Base-by-base conservation (phyloP, 2,113 vertebrate genomes). In the Telmatochromis sp. region DNA sequence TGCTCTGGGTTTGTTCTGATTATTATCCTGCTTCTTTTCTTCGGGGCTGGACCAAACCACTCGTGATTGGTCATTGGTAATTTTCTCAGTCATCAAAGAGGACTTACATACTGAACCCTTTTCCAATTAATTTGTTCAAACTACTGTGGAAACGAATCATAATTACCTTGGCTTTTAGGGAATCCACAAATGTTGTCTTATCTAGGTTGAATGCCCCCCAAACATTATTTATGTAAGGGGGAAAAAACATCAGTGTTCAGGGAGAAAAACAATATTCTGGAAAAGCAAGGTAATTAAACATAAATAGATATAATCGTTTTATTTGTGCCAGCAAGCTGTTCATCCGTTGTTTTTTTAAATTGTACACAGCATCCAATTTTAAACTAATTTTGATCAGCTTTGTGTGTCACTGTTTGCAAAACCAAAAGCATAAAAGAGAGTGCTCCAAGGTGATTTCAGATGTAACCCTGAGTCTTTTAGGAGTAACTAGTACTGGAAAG, bases 1-100 rank as follows among this genome's bases (percentile, higher is more conserved):
- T 73, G 82, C 51, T 83, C 40, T 57, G 33, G 42, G 28, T 89
- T 81, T 65, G 45, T 26, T 80, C 42, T 60, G 23, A 92, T 89
- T 88, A 83, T 85, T 78, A 78, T 55, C 19, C 9, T 26, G 53
- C 23, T 85, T 83, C 55, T 88, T 90, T 92, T 84, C 83, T 89
- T 85, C 28, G 80, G 37, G 85, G 73, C 42, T 49, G 17, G 57
- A 87, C 40, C 40, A 60, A 84, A 80, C 79, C 51, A 63, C 42
- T 37, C 10, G 6, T 83, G 54, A 58, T 9, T 21, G 47, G 35
- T 86, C 49, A 80, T 47, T 47, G 45, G 45, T 17, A 26, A 19
- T 85, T 82, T 80, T 84, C 63, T 87, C 21, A 45, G 57, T 60
- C 57, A 60, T 33, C 28, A 60, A 33, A 19, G 11, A 85, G 13